Percentiles rank a stretch among this genome's conserved stretches.
These are phyloP conservation scores for Potamilus streckersoni DNA, from an alignment of 1,140 invertebrate genomes.

Conservation along the genomic window DNA sequence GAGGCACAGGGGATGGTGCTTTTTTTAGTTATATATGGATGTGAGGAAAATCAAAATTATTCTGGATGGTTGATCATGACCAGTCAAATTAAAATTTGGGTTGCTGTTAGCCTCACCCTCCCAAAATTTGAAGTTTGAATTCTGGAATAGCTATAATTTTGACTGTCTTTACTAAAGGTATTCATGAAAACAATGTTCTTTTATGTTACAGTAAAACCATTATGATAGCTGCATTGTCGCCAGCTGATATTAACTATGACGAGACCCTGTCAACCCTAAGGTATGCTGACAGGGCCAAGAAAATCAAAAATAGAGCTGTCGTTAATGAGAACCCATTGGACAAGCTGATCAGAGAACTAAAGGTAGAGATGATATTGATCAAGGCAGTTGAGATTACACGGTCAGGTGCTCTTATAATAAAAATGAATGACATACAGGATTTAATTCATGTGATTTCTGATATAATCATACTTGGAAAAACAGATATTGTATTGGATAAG, in stretches of 20 bases:
- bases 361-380: slow-evolving; percentile 37
- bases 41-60: too few relatives aligned
- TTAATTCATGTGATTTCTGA: too few relatives aligned
- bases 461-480: too few relatives aligned
- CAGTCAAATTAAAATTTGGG: too few relatives aligned
- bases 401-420: not conserved
- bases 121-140: too few relatives aligned
- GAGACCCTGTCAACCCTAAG: slow-evolving; percentile 75
- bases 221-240: slow-evolving; percentile 76
- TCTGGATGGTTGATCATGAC: too few relatives aligned
- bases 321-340: slow-evolving; percentile 70
- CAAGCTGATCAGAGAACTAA: slow-evolving; percentile 67
- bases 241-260: slow-evolving; percentile 77
- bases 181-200: not conserved
- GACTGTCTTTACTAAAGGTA: too few relatives aligned
- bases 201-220: slow-evolving; percentile 65
- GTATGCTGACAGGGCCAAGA: slow-evolving; percentile 76
- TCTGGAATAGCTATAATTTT: too few relatives aligned
- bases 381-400: not conserved
- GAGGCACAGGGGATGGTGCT: too few relatives aligned
- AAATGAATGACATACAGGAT: not conserved
- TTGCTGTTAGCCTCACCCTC: too few relatives aligned
- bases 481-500: too few relatives aligned
- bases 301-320: slow-evolving; percentile 74
- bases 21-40: too few relatives aligned